Conservation (phyloP, 2,888 invertebrate genomes). For the Scaptomyza caliginosa region DNA sequence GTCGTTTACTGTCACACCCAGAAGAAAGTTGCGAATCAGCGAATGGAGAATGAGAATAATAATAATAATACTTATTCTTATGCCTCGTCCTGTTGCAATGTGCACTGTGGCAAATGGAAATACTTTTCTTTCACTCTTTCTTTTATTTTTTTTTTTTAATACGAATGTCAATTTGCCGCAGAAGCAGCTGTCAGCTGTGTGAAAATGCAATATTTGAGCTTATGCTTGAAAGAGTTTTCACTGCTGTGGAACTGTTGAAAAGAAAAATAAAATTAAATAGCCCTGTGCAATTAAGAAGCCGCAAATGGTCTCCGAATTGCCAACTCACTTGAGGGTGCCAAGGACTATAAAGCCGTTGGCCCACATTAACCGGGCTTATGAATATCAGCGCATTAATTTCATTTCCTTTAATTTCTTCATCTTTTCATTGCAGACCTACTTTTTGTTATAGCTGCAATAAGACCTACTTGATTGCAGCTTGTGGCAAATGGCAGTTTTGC, state of each 20-base stretch:
- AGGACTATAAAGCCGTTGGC: constrained; percentile 8
- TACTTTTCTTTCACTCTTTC: neutral
- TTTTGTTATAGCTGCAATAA: too few species aligned
- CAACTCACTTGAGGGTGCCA: constrained; percentile 26
- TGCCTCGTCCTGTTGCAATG: neutral
- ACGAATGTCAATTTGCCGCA: constrained; percentile 72
- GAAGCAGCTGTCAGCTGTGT: constrained; percentile 52
- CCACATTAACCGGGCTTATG: constrained; percentile 44
- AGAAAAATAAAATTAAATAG: constrained; percentile 59
- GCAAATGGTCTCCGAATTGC: constrained; percentile 41
- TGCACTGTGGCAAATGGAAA: constrained; percentile 13
- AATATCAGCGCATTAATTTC: constrained; percentile 53
- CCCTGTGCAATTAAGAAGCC: constrained; percentile 61
- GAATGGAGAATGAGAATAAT: neutral
- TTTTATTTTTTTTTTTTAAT: constrained; percentile 12
- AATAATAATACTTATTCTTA: constrained; percentile 20
- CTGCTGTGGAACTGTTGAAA: constrained; percentile 1
- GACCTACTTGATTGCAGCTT: constrained; percentile 1
- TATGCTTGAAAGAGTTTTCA: constrained; percentile 23
- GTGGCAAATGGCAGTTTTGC: constrained; percentile 44
- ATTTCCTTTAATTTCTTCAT: constrained; percentile 43
- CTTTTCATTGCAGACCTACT: constrained; percentile 5
- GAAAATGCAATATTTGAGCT: constrained; percentile 49
- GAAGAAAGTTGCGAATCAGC: constrained; percentile 20
- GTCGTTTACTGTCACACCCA: constrained; percentile 64